A percentile compares a stretch with the other conserved stretches of the same genome.
Evolutionary conservation across 2,797 vertebrate genomes (phyloP).

Genomic region (Eurystomus glaucurus): DNA sequence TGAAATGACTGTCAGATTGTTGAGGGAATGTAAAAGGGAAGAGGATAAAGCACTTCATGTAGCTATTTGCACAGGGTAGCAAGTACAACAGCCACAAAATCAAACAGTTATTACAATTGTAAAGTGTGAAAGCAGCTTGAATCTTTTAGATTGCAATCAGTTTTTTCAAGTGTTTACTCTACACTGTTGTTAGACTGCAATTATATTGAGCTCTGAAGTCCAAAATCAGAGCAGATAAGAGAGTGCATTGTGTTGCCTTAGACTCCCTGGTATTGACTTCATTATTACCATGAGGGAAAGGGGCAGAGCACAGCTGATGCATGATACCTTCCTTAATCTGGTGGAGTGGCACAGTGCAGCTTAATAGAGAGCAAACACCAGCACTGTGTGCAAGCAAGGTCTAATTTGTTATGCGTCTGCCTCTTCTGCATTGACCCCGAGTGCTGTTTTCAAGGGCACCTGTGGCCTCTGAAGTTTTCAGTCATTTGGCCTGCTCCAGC

Average conservation of each 20-base stretch:
- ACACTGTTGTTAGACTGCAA: neutral
- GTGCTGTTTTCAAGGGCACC: neutral
- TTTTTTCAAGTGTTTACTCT: neutral
- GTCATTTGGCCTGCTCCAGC: neutral
- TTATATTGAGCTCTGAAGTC: neutral
- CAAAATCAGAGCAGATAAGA: neutral
- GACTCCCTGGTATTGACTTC: neutral
- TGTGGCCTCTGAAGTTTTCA: neutral
- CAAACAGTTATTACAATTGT: neutral
- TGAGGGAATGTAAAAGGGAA: neutral
- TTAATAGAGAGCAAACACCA: neutral
- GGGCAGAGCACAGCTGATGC: neutral
- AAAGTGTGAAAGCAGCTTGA: neutral
- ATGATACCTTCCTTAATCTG: neutral
- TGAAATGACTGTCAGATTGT: neutral
- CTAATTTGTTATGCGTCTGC: neutral
- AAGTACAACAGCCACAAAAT: neutral
- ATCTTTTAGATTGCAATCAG: neutral
- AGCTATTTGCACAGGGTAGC: neutral
- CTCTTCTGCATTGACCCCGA: neutral
- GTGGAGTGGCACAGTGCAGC: neutral
- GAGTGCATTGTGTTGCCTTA: neutral
- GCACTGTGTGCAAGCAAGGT: neutral
- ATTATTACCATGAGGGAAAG: rapidly evolving
- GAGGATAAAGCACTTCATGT: neutral